These are phyloP conservation scores for Anadara kagoshimensis DNA, from an alignment of 1,140 invertebrate species.

Conservation along the genomic window DNA sequence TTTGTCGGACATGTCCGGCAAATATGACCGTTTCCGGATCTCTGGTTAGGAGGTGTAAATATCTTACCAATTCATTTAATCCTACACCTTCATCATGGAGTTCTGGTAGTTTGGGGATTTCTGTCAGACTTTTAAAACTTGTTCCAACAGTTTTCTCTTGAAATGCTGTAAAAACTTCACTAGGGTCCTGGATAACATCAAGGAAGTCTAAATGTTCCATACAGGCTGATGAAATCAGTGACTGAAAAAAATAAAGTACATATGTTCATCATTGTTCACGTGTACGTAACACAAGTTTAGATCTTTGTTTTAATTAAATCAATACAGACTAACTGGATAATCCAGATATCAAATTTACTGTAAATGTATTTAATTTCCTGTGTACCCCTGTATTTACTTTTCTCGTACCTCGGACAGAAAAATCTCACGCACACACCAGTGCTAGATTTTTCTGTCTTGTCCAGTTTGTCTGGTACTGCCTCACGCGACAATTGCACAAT, in stretches of 20 bases:
- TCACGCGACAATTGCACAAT: too few relatives aligned
- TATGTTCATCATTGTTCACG: background rate
- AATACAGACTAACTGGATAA: too few relatives aligned
- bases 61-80: slow-evolving; percentile 78
- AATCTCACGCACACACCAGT: too few relatives aligned
- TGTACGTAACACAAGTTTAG: background rate
- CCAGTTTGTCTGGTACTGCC: too few relatives aligned
- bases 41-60: too few relatives aligned
- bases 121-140: slow-evolving; percentile 92
- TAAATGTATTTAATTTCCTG: too few relatives aligned
- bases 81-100: slow-evolving; percentile 82
- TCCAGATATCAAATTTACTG: too few relatives aligned
- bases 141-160: slow-evolving; percentile 90
- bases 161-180: slow-evolving; percentile 89
- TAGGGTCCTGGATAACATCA: slow-evolving; percentile 82
- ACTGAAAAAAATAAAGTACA: slow-evolving; percentile 54
- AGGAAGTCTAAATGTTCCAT: slow-evolving; percentile 94
- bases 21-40: too few relatives aligned
- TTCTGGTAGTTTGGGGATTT: slow-evolving; percentile 85
- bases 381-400: too few relatives aligned
- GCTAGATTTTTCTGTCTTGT: too few relatives aligned
- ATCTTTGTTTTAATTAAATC: background rate
- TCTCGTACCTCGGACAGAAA: too few relatives aligned
- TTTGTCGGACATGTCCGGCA: too few relatives aligned
- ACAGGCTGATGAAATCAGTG: slow-evolving; percentile 68